Evolutionary conservation across 2,797 vertebrate genomes (phyloP).

Genomic region (Dallia pectoralis): DNA sequence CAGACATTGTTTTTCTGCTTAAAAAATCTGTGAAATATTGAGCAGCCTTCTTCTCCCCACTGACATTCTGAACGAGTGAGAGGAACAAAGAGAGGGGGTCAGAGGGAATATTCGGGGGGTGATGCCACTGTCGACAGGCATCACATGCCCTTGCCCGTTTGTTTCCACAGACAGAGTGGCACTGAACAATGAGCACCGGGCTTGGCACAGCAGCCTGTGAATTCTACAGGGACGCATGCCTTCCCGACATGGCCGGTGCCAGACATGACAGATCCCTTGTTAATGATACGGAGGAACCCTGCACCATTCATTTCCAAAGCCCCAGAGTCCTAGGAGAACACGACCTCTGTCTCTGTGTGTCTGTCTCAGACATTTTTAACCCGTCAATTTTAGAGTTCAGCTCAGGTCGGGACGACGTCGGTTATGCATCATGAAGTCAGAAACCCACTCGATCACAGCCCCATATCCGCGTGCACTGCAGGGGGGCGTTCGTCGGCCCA

Average conservation of each 20-base stretch:
- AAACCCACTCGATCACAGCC: constrained; percentile 59
- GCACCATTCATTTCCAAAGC: constrained; percentile 32
- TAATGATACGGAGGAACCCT: constrained; percentile 35
- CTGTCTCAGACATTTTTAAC: constrained; percentile 9
- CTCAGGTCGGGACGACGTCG: constrained; percentile 59
- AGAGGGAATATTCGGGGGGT: neutral
- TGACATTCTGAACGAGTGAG: neutral
- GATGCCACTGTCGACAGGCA: constrained; percentile 8
- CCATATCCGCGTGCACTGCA: constrained; percentile 21
- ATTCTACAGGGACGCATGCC: constrained; percentile 47
- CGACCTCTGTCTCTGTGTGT: neutral
- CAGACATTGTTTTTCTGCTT: too few relatives aligned
- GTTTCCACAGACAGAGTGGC: constrained; percentile 20
- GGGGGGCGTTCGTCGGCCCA: constrained; percentile 48
- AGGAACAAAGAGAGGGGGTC: neutral
- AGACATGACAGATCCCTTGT: constrained; percentile 36
- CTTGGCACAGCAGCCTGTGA: constrained; percentile 46
- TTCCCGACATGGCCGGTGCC: constrained; percentile 28
- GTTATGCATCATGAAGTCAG: constrained; percentile 15
- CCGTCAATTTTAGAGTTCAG: constrained; percentile 21
- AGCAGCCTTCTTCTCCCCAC: neutral
- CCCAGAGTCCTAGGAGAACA: constrained; percentile 18
- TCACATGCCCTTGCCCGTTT: constrained; percentile 20
- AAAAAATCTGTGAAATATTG: too few relatives aligned
- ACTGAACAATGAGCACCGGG: constrained; percentile 11